Percentiles rank a stretch among this genome's conserved stretches.
These are phyloP conservation scores for Ictalurus punctatus DNA, from an alignment of 2,113 vertebrate species.

Conservation along the genomic window DNA sequence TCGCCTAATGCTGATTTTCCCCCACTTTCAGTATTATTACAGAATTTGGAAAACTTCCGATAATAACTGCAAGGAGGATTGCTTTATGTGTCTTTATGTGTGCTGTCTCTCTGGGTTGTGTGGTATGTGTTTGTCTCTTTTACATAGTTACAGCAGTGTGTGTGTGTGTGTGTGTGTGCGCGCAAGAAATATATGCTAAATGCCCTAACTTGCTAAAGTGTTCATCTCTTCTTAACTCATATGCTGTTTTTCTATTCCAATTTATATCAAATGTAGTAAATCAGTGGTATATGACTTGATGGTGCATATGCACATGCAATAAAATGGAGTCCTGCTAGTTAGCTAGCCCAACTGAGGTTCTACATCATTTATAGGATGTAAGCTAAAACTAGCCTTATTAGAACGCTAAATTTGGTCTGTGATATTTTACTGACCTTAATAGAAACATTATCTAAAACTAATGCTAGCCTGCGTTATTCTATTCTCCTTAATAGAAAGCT, in stretches of 20 bases:
- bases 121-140: conserved; percentile 28
- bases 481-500: neutral
- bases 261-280: neutral
- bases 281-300: neutral
- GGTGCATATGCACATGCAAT: neutral
- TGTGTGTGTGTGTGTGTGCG: neutral
- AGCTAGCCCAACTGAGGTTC: neutral
- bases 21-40: neutral
- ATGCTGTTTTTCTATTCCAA: neutral
- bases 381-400: neutral
- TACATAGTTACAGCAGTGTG: conserved; percentile 4
- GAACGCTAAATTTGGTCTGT: neutral
- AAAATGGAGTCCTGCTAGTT: neutral
- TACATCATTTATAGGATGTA: neutral
- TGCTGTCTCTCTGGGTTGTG: conserved; percentile 14
- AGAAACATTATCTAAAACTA: neutral
- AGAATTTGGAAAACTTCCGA: neutral
- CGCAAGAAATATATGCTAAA: neutral
- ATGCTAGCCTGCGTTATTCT: neutral
- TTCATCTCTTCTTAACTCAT: neutral
- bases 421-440: neutral
- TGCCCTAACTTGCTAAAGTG: neutral
- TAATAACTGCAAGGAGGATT: neutral
- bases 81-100: conserved; percentile 36
- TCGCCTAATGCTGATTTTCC: neutral